These are phyloP conservation scores for Otis tarda DNA, from an alignment of 2,113 vertebrate genomes.

Conservation along the genomic window DNA sequence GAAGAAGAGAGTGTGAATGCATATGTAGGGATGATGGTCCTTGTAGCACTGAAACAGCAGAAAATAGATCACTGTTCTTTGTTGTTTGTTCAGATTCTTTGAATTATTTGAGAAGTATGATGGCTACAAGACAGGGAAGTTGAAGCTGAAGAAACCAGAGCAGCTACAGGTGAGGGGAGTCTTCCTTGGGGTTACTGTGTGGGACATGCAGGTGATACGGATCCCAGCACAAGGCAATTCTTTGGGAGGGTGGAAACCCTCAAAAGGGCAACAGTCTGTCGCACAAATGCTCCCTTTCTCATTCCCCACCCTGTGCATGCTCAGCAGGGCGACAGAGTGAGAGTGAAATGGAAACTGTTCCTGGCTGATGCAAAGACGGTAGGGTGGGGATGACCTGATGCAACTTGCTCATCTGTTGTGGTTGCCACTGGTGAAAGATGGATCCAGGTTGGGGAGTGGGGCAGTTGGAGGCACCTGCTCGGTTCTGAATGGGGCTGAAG, in stretches of 20 bases:
- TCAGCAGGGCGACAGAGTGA: background rate
- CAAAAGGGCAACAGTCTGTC: background rate
- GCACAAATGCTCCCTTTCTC: background rate
- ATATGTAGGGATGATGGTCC: background rate
- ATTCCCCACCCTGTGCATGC: fast-evolving
- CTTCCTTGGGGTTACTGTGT: background rate
- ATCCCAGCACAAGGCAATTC: background rate
- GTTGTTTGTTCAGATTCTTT: conserved; percentile 86
- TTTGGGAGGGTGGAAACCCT: background rate
- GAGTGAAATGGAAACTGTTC: background rate
- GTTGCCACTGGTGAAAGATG: background rate
- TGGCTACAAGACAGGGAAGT: conserved; percentile 95
- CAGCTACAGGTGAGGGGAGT: conserved; percentile 88
- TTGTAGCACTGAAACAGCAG: background rate
- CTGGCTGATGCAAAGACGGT: fast-evolving
- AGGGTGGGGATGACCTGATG: background rate
- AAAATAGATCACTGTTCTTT: background rate
- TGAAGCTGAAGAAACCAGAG: conserved; percentile 96
- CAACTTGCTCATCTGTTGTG: background rate
- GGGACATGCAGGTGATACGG: background rate
- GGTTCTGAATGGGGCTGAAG: background rate
- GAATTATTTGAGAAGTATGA: conserved; percentile 95
- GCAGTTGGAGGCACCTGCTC: background rate
- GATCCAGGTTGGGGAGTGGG: background rate
- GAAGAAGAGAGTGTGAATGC: background rate